Evolutionary conservation across 2,113 vertebrate genomes (phyloP).

Genomic region (Tauraco erythrolophus): DNA sequence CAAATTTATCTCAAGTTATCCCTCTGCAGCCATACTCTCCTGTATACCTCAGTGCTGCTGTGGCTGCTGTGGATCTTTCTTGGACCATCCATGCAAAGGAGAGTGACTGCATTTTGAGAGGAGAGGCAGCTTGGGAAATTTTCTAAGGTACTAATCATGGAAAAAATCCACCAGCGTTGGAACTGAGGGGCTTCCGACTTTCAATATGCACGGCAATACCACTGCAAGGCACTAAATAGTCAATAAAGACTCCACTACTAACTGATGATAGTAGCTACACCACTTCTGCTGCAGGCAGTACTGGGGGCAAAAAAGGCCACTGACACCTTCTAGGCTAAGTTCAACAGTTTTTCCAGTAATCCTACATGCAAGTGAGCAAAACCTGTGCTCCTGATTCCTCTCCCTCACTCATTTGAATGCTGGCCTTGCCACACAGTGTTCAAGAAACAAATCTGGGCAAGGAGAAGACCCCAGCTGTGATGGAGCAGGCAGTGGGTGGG

Average conservation of each 20-base stretch:
- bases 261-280: background rate
- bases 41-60: background rate
- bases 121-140: background rate
- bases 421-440: background rate
- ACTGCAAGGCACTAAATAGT: background rate
- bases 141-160: background rate
- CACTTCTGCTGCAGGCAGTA: background rate
- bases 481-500: background rate
- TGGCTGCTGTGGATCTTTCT: background rate
- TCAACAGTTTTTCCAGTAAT: background rate
- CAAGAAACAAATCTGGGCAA: background rate
- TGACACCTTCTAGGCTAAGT: background rate
- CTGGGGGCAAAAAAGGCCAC: background rate
- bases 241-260: background rate
- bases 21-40: background rate
- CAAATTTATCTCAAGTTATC: background rate
- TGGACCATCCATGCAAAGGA: background rate
- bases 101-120: background rate
- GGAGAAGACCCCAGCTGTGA: background rate
- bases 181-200: background rate
- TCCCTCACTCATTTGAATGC: fast-evolving
- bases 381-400: background rate
- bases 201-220: background rate
- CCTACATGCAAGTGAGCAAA: background rate
- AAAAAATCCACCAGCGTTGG: background rate